phyloP scores from a whole-genome alignment of 2,797 vertebrate species.

The Emydoidea blandingii region DNA sequence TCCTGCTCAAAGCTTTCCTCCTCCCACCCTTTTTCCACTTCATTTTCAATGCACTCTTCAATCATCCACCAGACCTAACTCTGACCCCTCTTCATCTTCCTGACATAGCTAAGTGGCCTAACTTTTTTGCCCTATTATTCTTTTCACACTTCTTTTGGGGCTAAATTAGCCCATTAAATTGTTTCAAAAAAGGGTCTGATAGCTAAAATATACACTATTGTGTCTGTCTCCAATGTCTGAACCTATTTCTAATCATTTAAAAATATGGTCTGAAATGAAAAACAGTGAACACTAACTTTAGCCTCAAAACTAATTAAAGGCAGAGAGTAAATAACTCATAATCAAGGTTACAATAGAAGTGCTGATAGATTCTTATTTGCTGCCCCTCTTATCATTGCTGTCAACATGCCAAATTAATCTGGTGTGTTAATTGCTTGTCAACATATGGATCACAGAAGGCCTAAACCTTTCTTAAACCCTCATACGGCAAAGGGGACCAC shows the following conservation, averaged over 20 bases:
- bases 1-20: neutral
- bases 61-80: neutral
- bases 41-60: neutral
- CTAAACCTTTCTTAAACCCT: neutral
- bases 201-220: neutral
- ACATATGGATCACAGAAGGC: constrained; percentile 5
- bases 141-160: fast-evolving
- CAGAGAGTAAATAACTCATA: neutral
- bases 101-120: neutral
- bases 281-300: neutral
- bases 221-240: neutral
- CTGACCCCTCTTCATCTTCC: neutral
- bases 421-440: constrained; percentile 16
- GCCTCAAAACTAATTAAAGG: neutral
- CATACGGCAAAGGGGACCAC: constrained; percentile 19
- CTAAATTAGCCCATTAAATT: neutral
- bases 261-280: neutral
- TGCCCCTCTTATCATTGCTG: neutral
- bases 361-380: neutral
- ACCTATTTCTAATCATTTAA: neutral
- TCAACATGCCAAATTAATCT: constrained; percentile 1
- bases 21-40: constrained; percentile 21
- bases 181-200: neutral
- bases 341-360: neutral
- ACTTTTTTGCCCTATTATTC: neutral